Percentiles rank a stretch among this genome's conserved stretches.
phyloP scores from a whole-genome alignment of 1,140 invertebrate species.

The Micrasema minimum region DNA sequence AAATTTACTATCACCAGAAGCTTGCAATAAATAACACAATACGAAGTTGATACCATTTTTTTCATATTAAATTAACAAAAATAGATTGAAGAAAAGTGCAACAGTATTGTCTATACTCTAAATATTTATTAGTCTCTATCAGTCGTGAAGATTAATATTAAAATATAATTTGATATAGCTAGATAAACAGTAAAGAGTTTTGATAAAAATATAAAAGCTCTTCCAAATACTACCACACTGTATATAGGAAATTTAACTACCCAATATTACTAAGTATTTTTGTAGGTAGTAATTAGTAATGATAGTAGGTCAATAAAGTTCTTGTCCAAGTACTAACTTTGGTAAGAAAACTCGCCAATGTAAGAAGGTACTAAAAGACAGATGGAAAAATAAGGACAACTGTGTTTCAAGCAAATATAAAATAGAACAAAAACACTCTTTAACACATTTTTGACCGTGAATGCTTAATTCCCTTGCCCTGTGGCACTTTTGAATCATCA shows the following conservation, averaged over 20 bases:
- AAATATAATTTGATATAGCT: slow-evolving; percentile 4
- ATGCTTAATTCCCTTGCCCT: too few relatives aligned
- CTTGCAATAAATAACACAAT: neutral
- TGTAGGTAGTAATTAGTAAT: neutral
- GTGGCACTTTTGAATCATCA: too few relatives aligned
- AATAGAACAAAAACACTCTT: too few relatives aligned
- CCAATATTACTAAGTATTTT: neutral
- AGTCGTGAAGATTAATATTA: slow-evolving; percentile 14
- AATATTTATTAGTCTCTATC: slow-evolving; percentile 13
- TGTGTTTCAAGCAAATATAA: too few relatives aligned
- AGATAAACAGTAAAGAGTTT: neutral
- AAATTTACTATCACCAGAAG: neutral
- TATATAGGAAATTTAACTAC: neutral
- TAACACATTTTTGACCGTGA: too few relatives aligned
- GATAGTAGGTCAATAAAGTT: neutral
- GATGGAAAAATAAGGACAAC: too few relatives aligned
- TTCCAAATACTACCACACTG: neutral
- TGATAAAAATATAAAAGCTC: neutral
- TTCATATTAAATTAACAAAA: neutral
- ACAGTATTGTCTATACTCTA: slow-evolving; percentile 5
- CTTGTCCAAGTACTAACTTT: neutral
- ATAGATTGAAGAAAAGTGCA: neutral
- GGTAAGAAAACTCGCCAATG: neutral
- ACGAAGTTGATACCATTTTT: neutral
- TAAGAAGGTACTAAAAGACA: neutral